Evolutionary conservation across 2,797 vertebrate genomes (phyloP).

Genomic region (Eidolon dupreanum): DNA sequence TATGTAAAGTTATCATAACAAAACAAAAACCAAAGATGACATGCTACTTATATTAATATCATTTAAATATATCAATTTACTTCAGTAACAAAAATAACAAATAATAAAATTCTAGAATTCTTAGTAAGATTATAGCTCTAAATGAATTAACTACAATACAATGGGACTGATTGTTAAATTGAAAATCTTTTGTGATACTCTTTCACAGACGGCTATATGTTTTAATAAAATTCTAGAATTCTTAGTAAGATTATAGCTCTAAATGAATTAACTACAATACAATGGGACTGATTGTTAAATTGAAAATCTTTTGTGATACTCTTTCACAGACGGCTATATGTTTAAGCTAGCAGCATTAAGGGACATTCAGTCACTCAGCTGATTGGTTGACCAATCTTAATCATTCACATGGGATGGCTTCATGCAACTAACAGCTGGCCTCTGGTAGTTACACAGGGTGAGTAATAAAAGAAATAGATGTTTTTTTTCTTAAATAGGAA

Average conservation of each 20-base stretch:
- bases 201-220: background rate
- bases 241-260: conserved; percentile 1
- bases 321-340: background rate
- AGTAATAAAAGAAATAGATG: background rate
- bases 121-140: background rate
- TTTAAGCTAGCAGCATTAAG: conserved; percentile 37
- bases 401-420: conserved; percentile 27
- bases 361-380: background rate
- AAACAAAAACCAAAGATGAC: background rate
- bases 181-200: conserved; percentile 26
- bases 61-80: background rate
- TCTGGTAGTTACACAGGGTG: background rate
- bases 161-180: background rate
- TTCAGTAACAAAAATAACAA: background rate
- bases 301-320: conserved; percentile 33
- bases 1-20: background rate
- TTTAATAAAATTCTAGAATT: background rate
- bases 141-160: background rate
- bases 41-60: background rate
- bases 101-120: background rate
- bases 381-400: background rate
- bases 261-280: background rate
- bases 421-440: background rate
- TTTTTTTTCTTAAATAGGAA: conserved; percentile 47
- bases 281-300: background rate